phyloP scores from a whole-genome alignment of 1,140 invertebrate genomes.

The Drosophila ananassae region DNA sequence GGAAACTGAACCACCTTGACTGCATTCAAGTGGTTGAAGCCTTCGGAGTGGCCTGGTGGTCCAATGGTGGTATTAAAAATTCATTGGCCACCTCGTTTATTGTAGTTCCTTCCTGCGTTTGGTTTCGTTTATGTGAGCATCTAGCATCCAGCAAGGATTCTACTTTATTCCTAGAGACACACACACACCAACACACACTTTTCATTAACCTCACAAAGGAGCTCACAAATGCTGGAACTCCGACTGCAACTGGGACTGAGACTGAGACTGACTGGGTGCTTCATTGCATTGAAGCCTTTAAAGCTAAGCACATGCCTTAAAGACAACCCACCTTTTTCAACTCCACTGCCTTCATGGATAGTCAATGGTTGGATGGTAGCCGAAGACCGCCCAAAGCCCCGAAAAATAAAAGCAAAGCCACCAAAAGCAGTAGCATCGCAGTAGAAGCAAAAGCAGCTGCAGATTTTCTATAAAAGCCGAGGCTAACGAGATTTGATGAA shows the following conservation, averaged over 20 bases:
- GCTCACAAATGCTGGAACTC: not conserved
- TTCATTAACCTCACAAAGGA: constrained; percentile 41
- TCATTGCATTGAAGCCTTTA: constrained; percentile 23
- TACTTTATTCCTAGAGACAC: constrained; percentile 6
- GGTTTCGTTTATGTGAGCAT: not conserved
- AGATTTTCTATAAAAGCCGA: constrained; percentile 79
- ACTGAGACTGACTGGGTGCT: no score
- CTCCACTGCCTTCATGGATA: not conserved
- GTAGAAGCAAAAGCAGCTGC: constrained; percentile 63
- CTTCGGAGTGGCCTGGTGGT: not conserved
- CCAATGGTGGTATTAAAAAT: constrained; percentile 32
- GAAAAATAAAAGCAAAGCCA: constrained; percentile 52
- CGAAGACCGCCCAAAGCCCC: constrained; percentile 23
- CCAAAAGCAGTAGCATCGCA: constrained; percentile 9
- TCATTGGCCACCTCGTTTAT: constrained; percentile 33
- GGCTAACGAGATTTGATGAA: constrained; percentile 78
- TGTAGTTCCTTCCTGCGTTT: constrained; percentile 15
- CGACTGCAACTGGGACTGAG: not conserved
- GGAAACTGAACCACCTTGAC: constrained; percentile 1
- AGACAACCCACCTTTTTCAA: constrained; percentile 19
- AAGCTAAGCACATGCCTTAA: constrained; percentile 52
- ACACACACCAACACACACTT: constrained; percentile 24
- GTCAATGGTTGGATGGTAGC: constrained; percentile 11
- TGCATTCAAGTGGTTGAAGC: not conserved
- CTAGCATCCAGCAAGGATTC: constrained; percentile 28